Evolutionary conservation across 2,797 vertebrate genomes (phyloP).

Genomic region (Platyrinchus mystaceus): DNA sequence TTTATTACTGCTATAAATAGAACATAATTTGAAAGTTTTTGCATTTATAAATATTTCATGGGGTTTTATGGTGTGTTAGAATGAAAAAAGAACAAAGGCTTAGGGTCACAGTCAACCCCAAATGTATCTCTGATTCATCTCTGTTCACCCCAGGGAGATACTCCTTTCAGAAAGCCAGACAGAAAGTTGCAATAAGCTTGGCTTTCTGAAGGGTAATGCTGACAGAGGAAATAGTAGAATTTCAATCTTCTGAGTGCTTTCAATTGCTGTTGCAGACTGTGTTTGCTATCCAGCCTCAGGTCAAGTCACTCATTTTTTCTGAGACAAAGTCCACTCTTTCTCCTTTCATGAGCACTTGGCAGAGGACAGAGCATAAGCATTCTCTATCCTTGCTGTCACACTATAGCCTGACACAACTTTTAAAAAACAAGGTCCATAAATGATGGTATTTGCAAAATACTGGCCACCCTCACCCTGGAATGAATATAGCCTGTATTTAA

Average conservation of each 20-base stretch:
- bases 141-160: not conserved
- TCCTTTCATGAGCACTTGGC: not conserved
- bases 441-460: not conserved
- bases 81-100: constrained; percentile 22
- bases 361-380: not conserved
- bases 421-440: not conserved
- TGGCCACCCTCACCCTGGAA: not conserved
- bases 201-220: not conserved
- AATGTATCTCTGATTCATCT: not conserved
- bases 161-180: not conserved
- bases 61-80: not conserved
- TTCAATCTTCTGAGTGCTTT: not conserved
- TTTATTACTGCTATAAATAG: constrained; percentile 43
- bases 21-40: not conserved
- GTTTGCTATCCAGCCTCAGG: not conserved
- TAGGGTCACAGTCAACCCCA: not conserved
- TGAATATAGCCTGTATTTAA: not conserved
- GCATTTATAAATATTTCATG: constrained; percentile 16
- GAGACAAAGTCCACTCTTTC: not conserved
- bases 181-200: not conserved
- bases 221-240: not conserved
- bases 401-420: not conserved
- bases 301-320: not conserved
- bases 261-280: not conserved
- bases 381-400: not conserved